These are phyloP conservation scores for Ectemnius cavifrons DNA, from an alignment of 2,888 invertebrate species.

Conservation along the genomic window DNA sequence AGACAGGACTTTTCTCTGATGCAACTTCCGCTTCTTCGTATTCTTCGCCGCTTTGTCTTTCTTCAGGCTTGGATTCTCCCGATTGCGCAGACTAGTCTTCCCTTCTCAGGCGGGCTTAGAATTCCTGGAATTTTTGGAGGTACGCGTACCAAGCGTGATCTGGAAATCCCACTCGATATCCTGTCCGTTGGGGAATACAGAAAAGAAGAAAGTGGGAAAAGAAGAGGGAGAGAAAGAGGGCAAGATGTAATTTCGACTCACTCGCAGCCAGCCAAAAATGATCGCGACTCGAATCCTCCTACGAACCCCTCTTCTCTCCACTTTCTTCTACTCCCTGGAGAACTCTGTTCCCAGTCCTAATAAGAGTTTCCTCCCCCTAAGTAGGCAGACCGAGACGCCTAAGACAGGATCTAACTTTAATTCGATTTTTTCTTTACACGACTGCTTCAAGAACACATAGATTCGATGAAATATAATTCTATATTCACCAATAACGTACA, in stretches of 20 bases:
- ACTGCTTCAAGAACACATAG: too few relatives aligned
- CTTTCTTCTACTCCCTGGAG: background rate
- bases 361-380: slow-evolving; percentile 1
- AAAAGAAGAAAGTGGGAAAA: too few relatives aligned
- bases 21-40: slow-evolving; percentile 31
- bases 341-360: background rate
- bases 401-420: background rate
- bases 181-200: slow-evolving; percentile 38
- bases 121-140: slow-evolving; percentile 69
- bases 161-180: slow-evolving; percentile 65
- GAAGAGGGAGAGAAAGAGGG: too few relatives aligned
- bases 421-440: background rate
- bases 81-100: background rate
- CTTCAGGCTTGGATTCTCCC: background rate
- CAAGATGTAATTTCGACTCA: slow-evolving; percentile 50
- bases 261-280: slow-evolving; percentile 6
- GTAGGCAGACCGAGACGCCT: background rate
- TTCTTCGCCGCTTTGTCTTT: slow-evolving; percentile 39
- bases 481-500: background rate
- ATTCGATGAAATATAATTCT: too few relatives aligned
- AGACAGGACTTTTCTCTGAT: slow-evolving; percentile 37
- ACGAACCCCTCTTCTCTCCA: background rate
- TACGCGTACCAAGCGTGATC: slow-evolving; percentile 57
- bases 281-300: slow-evolving; percentile 11
- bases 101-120: slow-evolving; percentile 50